Evolutionary conservation across 2,888 invertebrate genomes (phyloP), one percentile per base, ranked within the genome.

Genomic region (Drosophila setosimentum): DNA sequence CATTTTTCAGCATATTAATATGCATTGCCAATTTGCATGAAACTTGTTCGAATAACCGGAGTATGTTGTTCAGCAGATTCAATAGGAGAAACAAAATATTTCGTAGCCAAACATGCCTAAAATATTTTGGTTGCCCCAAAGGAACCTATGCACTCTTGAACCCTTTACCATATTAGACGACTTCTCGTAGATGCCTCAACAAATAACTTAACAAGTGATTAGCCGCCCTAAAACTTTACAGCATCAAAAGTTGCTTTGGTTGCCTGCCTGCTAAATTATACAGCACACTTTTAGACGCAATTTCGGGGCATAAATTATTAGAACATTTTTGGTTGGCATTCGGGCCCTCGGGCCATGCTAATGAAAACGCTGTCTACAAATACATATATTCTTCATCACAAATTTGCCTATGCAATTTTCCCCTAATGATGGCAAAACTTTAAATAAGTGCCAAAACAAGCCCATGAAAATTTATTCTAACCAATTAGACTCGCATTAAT

Each of bases 131-230:
- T 59, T 78, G 67, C 58, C 78, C 70, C 42, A 40, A 63, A 66
- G 74, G 51, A 51, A 45, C 33, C 24, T 24, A 27, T 16, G 13
- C 0, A 2, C 35, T 13, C 3, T 1, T 45, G 21, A 18, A 18
- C 10, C 27, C 49, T 10, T 49, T 27, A 18, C 10, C 27, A 27
- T n/a, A 40, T 21, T 16, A 55, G 37, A n/a, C 11, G 5, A 4
- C 24, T 11, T 3, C 18, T 42, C 60, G 59, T 60, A 59, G 42
- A 71, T 68, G 76, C 71, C 74, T 70, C 40, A 69, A 59, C 84
- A 87, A 82, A 82, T 78, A 82, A 83, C 68, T 84, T 83, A 86
- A 78, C 78, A 80, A 84, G 87, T 83, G 80, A 84, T 84, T 87
- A 84, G 82, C 78, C 67, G 65, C 61, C 70, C 60, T 57, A 78